Base-by-base conservation (phyloP, 2,888 invertebrate species). In the Bellardia bayeri region DNA sequence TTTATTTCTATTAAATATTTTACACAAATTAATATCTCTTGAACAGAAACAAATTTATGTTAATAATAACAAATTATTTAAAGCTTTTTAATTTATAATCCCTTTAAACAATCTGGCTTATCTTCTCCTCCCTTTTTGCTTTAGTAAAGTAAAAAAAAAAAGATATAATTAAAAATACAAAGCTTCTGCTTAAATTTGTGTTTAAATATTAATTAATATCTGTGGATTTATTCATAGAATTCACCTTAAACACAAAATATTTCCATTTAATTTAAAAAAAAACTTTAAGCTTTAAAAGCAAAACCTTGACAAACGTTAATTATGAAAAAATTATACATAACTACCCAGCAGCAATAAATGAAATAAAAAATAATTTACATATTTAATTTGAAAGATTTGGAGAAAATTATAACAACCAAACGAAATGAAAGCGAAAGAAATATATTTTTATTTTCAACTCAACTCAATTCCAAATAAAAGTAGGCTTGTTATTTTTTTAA, bases 361-460 rank as follows among this genome's bases (percentile, higher is more conserved):
- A 33, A 66, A 5, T 37, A n/a, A 69, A 2, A 61, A 72, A 72
- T 37, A 76, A 87, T 87, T 87, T 87, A 40, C 85, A 87, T 85
- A 74, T 85, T 85, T 85, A 87, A 85, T 87, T 79, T 75, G 16
- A 56, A 74, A 82, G 37, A 82, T 49, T 58, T 23, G 23, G 2
- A 23, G 49, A 23, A 40, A 74, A 68, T 68, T 58, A 49, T 37
- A 40, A 58, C 30, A 81, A 6, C 45, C 56, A 68, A 61, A 58
- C 33, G 2, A 76, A 61, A 84, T 58, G 40, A 54, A 78, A 79
- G 23, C 64, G 23, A 45, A 40, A 49, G 23, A 87, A 58, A 72
- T 81, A 72, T 51, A 45, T 64, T 56, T 74, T 63, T 64, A 86
- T 80, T 45, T 80, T 40, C 16, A 68, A 30, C 66, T 42, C 23